Percentiles rank a stretch among this genome's conserved stretches.
These are phyloP conservation scores for Numenius phaeopus DNA, from an alignment of 2,797 vertebrate species.

Conservation along the genomic window DNA sequence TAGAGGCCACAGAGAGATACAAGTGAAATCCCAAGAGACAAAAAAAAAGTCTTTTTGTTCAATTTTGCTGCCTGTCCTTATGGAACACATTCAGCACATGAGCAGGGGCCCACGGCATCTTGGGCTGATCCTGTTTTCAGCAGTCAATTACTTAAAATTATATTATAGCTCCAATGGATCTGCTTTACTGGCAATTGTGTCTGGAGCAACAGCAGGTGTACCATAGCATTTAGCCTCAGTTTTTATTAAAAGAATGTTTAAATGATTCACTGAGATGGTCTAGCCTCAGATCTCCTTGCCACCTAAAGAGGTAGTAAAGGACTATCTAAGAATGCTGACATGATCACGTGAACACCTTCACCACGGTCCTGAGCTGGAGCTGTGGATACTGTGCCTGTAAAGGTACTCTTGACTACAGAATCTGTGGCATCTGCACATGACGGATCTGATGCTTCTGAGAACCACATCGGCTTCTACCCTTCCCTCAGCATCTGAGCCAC, in stretches of 20 bases:
- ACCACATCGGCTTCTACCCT: background rate
- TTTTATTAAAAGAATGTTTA: background rate
- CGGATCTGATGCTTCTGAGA: background rate
- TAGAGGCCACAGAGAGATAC: background rate
- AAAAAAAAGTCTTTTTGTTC: background rate
- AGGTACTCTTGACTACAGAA: background rate
- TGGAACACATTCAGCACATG: background rate
- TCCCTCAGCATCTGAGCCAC: background rate
- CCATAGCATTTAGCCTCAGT: background rate
- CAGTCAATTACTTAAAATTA: background rate
- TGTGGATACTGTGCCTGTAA: background rate
- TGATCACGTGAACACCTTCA: background rate
- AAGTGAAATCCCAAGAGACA: background rate
- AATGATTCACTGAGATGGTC: background rate
- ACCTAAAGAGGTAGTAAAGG: background rate
- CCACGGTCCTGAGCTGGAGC: background rate
- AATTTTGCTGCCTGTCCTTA: background rate
- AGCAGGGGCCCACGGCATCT: background rate
- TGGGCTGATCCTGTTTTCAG: background rate
- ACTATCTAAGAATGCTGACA: background rate
- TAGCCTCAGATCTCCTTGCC: background rate
- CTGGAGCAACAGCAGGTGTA: background rate
- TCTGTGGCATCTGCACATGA: accelerated
- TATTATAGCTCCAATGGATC: background rate
- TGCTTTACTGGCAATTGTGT: background rate